phyloP scores from a whole-genome alignment of 2,113 vertebrate genomes.

The Platysternon megacephalum region DNA sequence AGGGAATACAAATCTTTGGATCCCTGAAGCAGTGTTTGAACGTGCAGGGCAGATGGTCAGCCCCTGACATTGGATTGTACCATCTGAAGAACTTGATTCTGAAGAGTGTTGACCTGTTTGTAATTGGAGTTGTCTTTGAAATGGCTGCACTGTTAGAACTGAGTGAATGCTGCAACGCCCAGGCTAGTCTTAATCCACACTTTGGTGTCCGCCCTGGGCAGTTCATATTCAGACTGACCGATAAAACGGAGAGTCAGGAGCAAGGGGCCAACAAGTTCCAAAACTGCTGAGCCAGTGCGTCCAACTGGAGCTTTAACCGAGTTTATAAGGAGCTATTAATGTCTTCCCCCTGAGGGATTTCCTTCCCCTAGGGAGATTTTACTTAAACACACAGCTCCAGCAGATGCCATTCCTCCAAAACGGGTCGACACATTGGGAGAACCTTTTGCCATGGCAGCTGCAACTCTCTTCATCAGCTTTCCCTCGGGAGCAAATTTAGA shows the following conservation, averaged over 20 bases:
- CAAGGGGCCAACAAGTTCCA: not conserved
- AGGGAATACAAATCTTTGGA: not conserved
- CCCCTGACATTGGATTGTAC: not conserved
- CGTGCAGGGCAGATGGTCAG: not conserved
- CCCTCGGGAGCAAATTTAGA: not conserved
- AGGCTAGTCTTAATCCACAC: not conserved
- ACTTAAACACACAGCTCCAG: fast-evolving
- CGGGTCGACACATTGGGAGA: not conserved
- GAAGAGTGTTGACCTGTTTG: not conserved
- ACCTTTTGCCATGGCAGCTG: not conserved
- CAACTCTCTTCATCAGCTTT: not conserved
- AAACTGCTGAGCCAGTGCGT: not conserved
- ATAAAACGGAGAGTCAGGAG: not conserved
- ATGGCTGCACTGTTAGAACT: not conserved
- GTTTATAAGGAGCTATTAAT: not conserved
- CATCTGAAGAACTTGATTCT: not conserved
- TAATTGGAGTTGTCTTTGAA: not conserved
- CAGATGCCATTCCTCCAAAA: too few relatives aligned
- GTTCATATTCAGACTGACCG: not conserved
- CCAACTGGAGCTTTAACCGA: not conserved
- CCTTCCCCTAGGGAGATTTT: not conserved
- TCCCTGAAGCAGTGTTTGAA: not conserved
- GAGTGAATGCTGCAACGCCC: not conserved
- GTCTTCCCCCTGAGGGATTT: not conserved
- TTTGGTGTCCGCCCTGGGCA: fast-evolving